A percentile compares a stretch with the other conserved stretches of the same genome.
Conservation (phyloP, 2,888 invertebrate genomes). For the Dorcus parallelipipedus region DNA sequence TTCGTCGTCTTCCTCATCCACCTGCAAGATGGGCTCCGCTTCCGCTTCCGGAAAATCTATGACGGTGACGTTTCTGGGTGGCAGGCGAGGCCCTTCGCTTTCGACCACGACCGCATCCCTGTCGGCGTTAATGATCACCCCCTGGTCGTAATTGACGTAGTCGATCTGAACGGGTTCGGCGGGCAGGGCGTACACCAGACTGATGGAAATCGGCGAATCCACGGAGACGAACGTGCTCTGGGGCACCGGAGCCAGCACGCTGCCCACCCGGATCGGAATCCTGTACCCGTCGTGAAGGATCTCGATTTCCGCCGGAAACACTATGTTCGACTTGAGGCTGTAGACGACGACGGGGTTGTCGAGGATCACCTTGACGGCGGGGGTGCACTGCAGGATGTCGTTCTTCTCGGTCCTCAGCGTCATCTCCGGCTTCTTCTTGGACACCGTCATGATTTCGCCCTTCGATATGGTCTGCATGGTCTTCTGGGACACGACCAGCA, state of each 20-base stretch:
- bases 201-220: slow-evolving; percentile 42
- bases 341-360: slow-evolving; percentile 45
- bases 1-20: slow-evolving; percentile 43
- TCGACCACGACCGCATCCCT: slow-evolving; percentile 42
- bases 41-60: slow-evolving; percentile 39
- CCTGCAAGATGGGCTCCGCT: slow-evolving; percentile 38
- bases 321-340: slow-evolving; percentile 42
- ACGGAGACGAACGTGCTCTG: slow-evolving; percentile 37
- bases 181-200: slow-evolving; percentile 48
- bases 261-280: slow-evolving; percentile 47
- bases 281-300: slow-evolving; percentile 44
- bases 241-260: slow-evolving; percentile 47
- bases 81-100: slow-evolving; percentile 26
- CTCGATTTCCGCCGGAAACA: slow-evolving; percentile 47
- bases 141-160: slow-evolving; percentile 31
- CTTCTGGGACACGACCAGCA: slow-evolving; percentile 41
- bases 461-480: slow-evolving; percentile 42
- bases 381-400: slow-evolving; percentile 43
- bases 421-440: slow-evolving; percentile 43
- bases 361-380: slow-evolving; percentile 47
- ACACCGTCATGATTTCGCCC: slow-evolving; percentile 41
- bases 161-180: slow-evolving; percentile 39
- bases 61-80: slow-evolving; percentile 41
- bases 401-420: slow-evolving; percentile 40
- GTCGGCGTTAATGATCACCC: slow-evolving; percentile 32